These are phyloP conservation scores for Toxotes jaculatrix DNA, from an alignment of 2,113 vertebrate genomes.

Conservation along the genomic window DNA sequence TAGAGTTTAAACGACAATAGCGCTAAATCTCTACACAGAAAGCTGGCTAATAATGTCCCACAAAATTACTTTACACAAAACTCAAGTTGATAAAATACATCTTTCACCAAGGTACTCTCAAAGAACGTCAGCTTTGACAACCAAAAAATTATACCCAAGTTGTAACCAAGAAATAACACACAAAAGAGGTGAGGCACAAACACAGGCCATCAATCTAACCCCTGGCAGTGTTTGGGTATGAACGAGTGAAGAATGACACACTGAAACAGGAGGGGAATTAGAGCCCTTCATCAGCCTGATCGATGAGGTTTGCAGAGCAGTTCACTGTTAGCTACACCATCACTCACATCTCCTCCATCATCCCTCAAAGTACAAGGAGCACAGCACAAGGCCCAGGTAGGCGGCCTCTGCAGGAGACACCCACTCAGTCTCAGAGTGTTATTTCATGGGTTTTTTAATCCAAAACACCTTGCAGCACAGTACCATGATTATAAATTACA, in stretches of 20 bases:
- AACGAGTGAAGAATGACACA: background rate
- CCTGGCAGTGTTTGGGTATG: background rate
- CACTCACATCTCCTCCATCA: constrained; percentile 41
- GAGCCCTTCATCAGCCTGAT: constrained; percentile 24
- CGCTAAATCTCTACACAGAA: constrained; percentile 10
- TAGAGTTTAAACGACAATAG: too few species aligned
- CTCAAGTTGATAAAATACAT: background rate
- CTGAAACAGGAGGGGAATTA: background rate
- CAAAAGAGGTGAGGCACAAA: background rate
- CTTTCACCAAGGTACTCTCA: background rate
- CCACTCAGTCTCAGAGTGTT: constrained; percentile 28
- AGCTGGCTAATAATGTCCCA: background rate
- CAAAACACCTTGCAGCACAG: constrained; percentile 4
- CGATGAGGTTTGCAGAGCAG: constrained; percentile 39
- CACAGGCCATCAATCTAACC: background rate
- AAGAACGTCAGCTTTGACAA: background rate
- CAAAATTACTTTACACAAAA: constrained; percentile 5
- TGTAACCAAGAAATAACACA: constrained; percentile 3
- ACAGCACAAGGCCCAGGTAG: constrained; percentile 24
- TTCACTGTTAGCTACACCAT: constrained; percentile 35
- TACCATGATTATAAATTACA: constrained; percentile 5
- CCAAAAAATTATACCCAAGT: background rate
- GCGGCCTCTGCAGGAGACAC: constrained; percentile 38
- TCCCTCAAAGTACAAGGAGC: constrained; percentile 19
- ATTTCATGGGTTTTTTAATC: constrained; percentile 30